These are phyloP conservation scores for Petroica traversi DNA, from an alignment of 2,113 vertebrate species.

Conservation along the genomic window DNA sequence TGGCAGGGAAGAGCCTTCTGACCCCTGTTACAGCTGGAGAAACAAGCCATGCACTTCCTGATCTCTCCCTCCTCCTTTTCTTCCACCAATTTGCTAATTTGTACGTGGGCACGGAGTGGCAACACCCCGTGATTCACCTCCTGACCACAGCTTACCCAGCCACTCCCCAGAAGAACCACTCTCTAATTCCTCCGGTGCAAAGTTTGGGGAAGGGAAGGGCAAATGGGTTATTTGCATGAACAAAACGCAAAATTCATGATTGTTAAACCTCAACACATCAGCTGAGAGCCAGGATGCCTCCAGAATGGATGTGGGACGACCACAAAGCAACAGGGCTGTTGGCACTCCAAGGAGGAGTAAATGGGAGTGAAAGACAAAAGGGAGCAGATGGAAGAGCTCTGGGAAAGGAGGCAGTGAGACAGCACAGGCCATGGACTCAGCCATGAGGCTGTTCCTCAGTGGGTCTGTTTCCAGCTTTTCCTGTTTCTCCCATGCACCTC, in stretches of 20 bases:
- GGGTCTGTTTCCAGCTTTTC: background rate
- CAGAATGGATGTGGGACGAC: fast-evolving
- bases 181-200: background rate
- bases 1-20: background rate
- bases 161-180: constrained; percentile 10
- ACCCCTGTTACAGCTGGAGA: background rate
- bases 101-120: constrained; percentile 8
- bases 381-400: background rate
- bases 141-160: constrained; percentile 29
- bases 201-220: background rate
- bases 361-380: background rate
- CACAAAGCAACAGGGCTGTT: background rate
- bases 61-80: background rate
- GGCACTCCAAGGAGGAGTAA: background rate
- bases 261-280: fast-evolving
- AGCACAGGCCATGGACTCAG: background rate
- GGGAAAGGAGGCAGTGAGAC: background rate
- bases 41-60: background rate
- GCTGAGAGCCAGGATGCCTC: background rate
- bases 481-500: background rate
- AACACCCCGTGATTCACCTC: constrained; percentile 49
- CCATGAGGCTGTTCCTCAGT: background rate
- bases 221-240: background rate
- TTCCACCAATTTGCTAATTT: background rate
- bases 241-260: background rate